Conservation (phyloP, 2,797 vertebrate genomes). For the Hypotaenidia okinawae region DNA sequence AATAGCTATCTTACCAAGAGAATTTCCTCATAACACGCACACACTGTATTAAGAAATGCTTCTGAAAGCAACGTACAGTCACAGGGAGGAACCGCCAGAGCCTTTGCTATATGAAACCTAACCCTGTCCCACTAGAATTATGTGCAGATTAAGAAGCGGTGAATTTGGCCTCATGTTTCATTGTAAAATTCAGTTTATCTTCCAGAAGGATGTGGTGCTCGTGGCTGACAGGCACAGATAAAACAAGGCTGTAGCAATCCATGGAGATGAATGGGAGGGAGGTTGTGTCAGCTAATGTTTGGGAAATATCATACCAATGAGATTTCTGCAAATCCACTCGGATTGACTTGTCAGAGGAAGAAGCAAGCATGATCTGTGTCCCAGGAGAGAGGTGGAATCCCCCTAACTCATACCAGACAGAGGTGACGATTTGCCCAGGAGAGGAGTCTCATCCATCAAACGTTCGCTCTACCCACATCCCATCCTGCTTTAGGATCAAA, state of each 20-base stretch:
- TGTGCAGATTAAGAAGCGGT: background rate
- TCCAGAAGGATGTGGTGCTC: background rate
- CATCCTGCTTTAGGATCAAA: background rate
- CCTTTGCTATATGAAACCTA: conserved; percentile 18
- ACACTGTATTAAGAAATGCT: background rate
- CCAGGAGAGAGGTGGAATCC: conserved; percentile 40
- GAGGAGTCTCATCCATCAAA: conserved; percentile 47
- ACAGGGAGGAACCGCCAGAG: background rate
- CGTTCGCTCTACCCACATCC: background rate
- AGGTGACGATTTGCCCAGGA: conserved; percentile 32
- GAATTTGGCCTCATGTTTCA: background rate
- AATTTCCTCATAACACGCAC: background rate
- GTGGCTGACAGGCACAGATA: background rate
- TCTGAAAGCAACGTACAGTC: conserved; percentile 14
- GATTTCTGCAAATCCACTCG: conserved; percentile 36
- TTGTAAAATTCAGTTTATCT: conserved; percentile 20
- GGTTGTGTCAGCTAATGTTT: conserved; percentile 22
- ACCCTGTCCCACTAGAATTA: conserved; percentile 15
- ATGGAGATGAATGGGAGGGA: background rate
- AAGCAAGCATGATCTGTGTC: background rate
- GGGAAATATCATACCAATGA: conserved; percentile 32
- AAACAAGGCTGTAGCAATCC: background rate
- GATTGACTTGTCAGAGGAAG: background rate
- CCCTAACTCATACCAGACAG: conserved; percentile 48
- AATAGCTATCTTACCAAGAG: conserved; percentile 20